Conservation (phyloP, 2,888 invertebrate genomes). For the Rhopalosiphum nymphaeae region DNA sequence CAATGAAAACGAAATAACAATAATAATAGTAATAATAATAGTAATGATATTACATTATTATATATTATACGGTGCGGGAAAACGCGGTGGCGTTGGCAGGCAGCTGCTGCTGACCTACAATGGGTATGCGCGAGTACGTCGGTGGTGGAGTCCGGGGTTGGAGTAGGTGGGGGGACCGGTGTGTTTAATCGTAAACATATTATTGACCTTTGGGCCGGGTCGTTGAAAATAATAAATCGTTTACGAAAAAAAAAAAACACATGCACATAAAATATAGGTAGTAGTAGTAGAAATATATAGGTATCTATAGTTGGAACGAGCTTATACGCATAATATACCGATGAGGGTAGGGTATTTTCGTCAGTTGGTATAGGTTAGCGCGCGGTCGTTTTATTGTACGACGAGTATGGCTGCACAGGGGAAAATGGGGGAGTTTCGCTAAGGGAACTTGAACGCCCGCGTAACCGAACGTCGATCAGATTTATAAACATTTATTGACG, state of each 20-base stretch:
- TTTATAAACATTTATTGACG: background rate
- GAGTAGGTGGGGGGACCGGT: background rate
- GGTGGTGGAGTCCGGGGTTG: background rate
- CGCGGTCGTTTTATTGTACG: background rate
- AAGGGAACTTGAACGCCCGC: background rate
- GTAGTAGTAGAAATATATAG: background rate
- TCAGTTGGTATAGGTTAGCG: background rate
- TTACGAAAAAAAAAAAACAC: background rate
- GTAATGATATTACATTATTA: background rate
- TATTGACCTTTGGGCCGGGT: conserved; percentile 25
- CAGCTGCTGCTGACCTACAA: conserved; percentile 29
- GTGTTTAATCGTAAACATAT: conserved; percentile 19
- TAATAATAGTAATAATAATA: background rate
- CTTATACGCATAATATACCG: background rate
- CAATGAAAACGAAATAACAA: conserved; percentile 12
- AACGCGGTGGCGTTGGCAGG: background rate
- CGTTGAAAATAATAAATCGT: conserved; percentile 20
- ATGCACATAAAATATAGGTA: background rate
- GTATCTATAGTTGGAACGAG: background rate
- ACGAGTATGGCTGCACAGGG: background rate
- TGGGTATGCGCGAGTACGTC: background rate
- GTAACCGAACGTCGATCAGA: background rate
- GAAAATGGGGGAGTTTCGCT: background rate
- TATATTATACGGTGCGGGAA: background rate
- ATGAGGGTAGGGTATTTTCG: background rate